Percentiles rank a stretch among this genome's conserved stretches.
These are phyloP conservation scores for Microdon myrmicae DNA, from an alignment of 2,888 invertebrate genomes.

Conservation along the genomic window DNA sequence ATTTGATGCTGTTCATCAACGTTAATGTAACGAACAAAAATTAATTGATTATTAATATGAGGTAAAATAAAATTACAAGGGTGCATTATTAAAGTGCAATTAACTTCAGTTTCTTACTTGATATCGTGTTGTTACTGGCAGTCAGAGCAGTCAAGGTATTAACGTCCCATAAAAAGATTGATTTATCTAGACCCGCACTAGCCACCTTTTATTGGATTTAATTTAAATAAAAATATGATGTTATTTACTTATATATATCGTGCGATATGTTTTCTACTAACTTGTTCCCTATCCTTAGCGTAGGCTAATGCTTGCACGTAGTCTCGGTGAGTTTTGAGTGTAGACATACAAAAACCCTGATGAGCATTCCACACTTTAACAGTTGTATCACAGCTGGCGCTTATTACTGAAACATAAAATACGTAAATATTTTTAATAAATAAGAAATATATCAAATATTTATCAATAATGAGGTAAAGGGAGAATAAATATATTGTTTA, in stretches of 20 bases:
- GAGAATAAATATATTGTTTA: too few species aligned
- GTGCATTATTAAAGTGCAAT: slow-evolving; percentile 1
- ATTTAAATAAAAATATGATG: background rate
- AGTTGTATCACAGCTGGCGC: slow-evolving; percentile 98
- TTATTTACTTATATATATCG: background rate
- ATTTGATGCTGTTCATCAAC: slow-evolving; percentile 87
- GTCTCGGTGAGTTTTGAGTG: slow-evolving; percentile 96
- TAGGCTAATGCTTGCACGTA: slow-evolving; percentile 98
- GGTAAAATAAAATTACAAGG: background rate
- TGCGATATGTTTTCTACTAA: slow-evolving; percentile 28
- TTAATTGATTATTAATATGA: slow-evolving; percentile 1
- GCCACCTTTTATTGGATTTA: slow-evolving; percentile 71
- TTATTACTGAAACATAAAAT: slow-evolving; percentile 78
- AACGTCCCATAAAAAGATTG: slow-evolving; percentile 98
- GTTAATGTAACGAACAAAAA: background rate
- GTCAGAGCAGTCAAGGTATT: slow-evolving; percentile 96
- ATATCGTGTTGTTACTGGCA: slow-evolving; percentile 98
- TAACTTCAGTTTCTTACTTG: slow-evolving; percentile 76
- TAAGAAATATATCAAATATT: too few species aligned
- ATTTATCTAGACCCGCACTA: slow-evolving; percentile 95
- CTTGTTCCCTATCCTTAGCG: slow-evolving; percentile 94
- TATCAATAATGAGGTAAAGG: too few species aligned
- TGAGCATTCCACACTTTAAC: slow-evolving; percentile 99
- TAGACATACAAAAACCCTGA: slow-evolving; percentile 99
- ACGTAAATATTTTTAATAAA: too few species aligned